These are phyloP conservation scores for Zalophus californianus DNA, from an alignment of 2,797 vertebrate species.

Conservation along the genomic window DNA sequence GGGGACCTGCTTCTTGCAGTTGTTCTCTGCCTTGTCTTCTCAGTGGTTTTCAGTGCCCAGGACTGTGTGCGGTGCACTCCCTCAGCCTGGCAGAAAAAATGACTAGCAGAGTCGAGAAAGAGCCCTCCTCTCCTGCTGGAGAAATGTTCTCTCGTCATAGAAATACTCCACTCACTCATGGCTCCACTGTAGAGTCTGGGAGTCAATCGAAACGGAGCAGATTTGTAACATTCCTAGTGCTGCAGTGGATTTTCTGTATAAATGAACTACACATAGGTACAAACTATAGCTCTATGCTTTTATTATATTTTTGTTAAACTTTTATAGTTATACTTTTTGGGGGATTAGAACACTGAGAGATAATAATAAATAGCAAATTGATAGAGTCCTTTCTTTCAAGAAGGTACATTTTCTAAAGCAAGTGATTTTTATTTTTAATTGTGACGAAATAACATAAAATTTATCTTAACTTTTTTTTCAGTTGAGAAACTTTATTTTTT, in stretches of 20 bases:
- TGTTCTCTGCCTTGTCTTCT: neutral
- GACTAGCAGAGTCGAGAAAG: neutral
- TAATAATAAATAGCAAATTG: neutral
- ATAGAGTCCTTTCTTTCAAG: neutral
- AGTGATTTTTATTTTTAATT: neutral
- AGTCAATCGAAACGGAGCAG: neutral
- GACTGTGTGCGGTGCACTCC: neutral
- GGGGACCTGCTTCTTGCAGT: neutral
- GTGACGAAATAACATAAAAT: neutral
- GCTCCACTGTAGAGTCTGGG: neutral
- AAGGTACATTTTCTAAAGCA: neutral
- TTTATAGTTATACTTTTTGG: neutral
- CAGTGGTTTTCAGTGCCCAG: neutral
- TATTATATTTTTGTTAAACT: neutral
- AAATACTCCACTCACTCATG: neutral
- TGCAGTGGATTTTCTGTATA: neutral
- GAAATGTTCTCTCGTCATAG: neutral
- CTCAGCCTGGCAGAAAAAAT: neutral
- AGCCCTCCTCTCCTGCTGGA: neutral
- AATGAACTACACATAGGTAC: neutral
- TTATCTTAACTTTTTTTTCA: neutral
- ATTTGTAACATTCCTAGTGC: neutral
- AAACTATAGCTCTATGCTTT: neutral
- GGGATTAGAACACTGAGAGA: neutral
- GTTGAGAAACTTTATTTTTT: neutral